phyloP scores from a whole-genome alignment of 2,113 vertebrate genomes.

The Chionodraco myersi region DNA sequence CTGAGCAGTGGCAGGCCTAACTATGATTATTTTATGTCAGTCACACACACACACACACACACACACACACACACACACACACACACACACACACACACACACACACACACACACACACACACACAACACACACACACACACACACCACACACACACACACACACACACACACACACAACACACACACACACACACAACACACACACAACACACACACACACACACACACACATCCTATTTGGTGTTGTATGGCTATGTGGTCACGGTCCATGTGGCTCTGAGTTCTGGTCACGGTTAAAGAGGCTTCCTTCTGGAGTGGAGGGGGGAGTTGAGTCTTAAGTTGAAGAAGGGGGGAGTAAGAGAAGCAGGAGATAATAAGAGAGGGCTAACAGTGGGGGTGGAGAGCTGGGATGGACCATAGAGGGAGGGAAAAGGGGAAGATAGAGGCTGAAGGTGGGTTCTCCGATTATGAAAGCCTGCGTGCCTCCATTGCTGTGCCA shows the following conservation, averaged over 20 bases:
- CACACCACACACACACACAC: slow-evolving; percentile 33
- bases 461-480: slow-evolving; percentile 72
- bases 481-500: slow-evolving; percentile 69
- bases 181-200: slow-evolving; percentile 42
- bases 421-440: slow-evolving; percentile 61
- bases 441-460: slow-evolving; percentile 72
- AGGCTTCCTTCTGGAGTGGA: slow-evolving; percentile 72
- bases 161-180: slow-evolving; percentile 43
- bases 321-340: slow-evolving; percentile 58
- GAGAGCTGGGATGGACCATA: slow-evolving; percentile 57
- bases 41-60: slow-evolving; percentile 31
- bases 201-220: too few species aligned
- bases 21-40: slow-evolving; percentile 71
- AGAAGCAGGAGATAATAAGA: slow-evolving; percentile 71
- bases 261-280: slow-evolving; percentile 73
- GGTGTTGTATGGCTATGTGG: slow-evolving; percentile 68
- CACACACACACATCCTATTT: slow-evolving; percentile 48
- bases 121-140: too few species aligned
- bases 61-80: slow-evolving; percentile 35
- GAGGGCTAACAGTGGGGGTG: slow-evolving; percentile 62
- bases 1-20: slow-evolving; percentile 63
- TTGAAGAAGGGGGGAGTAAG: slow-evolving; percentile 44
- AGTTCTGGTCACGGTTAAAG: slow-evolving; percentile 79
- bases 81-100: slow-evolving; percentile 45
- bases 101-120: too few species aligned